These are phyloP conservation scores for Archilochus colubris DNA, from an alignment of 2,113 vertebrate species.

Conservation along the genomic window DNA sequence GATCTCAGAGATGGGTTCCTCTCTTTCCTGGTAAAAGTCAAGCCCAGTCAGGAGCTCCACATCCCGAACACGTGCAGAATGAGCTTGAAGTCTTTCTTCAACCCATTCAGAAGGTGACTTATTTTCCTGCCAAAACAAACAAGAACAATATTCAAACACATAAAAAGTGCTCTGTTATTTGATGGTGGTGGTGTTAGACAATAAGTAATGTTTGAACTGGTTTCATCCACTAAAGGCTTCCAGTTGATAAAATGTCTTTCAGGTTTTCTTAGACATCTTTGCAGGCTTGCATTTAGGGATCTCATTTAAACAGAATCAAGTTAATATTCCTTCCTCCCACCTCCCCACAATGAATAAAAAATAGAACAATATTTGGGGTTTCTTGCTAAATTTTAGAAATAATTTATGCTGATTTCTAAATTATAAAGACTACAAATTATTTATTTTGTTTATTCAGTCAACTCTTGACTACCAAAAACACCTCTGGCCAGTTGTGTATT, in stretches of 20 bases:
- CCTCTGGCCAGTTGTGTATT: neutral
- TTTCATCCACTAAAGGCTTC: neutral
- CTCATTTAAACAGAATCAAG: neutral
- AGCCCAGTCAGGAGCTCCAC: constrained; percentile 92
- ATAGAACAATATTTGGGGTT: neutral
- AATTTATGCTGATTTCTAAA: neutral
- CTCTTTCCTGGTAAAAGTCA: constrained; percentile 89
- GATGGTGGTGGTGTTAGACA: neutral
- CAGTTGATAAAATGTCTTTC: neutral
- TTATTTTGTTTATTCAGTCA: neutral
- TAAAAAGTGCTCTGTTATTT: neutral
- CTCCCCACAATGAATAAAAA: neutral
- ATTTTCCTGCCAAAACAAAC: constrained; percentile 73
- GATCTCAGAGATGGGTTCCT: constrained; percentile 81
- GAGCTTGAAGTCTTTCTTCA: constrained; percentile 83
- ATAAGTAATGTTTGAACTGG: neutral
- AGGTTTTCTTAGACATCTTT: neutral
- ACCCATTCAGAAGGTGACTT: constrained; percentile 75
- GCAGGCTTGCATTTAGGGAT: neutral
- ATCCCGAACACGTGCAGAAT: constrained; percentile 87
- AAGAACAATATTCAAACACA: neutral
- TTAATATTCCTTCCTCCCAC: neutral
- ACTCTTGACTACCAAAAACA: neutral
- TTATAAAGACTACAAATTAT: neutral
- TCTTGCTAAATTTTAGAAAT: neutral